These are phyloP conservation scores for Danaus melanippus DNA, from an alignment of 1,140 invertebrate genomes.

Conservation along the genomic window DNA sequence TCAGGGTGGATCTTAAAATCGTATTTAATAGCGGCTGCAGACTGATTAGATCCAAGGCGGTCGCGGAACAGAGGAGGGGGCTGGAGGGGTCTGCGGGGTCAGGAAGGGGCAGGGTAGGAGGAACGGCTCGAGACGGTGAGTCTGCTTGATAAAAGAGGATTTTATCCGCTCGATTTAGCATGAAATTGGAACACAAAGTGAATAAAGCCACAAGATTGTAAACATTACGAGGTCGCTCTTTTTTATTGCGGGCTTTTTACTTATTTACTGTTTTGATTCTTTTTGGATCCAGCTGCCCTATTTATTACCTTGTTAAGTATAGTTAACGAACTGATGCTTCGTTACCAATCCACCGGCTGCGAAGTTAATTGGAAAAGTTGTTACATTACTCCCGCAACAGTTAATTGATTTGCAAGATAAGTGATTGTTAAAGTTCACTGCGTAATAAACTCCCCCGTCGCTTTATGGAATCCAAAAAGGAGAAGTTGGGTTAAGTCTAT, in stretches of 20 bases:
- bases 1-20: constrained; percentile 50
- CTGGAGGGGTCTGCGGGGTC: constrained; percentile 17
- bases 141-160: constrained; percentile 67
- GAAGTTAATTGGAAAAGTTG: constrained; percentile 56
- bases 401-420: constrained; percentile 50
- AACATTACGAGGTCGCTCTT: constrained; percentile 69
- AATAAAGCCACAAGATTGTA: constrained; percentile 71
- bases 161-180: constrained; percentile 71
- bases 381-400: constrained; percentile 36
- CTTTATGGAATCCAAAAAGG: constrained; percentile 28
- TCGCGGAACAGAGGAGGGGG: constrained; percentile 10
- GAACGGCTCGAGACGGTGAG: constrained; percentile 51
- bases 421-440: constrained; percentile 22
- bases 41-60: constrained; percentile 26
- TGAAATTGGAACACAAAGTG: constrained; percentile 72
- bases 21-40: constrained; percentile 49
- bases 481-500: constrained; percentile 23
- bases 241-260: constrained; percentile 60
- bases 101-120: constrained; percentile 2
- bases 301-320: constrained; percentile 70
- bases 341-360: constrained; percentile 36
- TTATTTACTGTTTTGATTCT: constrained; percentile 67
- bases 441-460: constrained; percentile 4
- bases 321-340: constrained; percentile 56
- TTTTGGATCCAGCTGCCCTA: constrained; percentile 50